Evolutionary conservation across 2,797 vertebrate genomes (phyloP).

Genomic region (Eremophila alpestris): DNA sequence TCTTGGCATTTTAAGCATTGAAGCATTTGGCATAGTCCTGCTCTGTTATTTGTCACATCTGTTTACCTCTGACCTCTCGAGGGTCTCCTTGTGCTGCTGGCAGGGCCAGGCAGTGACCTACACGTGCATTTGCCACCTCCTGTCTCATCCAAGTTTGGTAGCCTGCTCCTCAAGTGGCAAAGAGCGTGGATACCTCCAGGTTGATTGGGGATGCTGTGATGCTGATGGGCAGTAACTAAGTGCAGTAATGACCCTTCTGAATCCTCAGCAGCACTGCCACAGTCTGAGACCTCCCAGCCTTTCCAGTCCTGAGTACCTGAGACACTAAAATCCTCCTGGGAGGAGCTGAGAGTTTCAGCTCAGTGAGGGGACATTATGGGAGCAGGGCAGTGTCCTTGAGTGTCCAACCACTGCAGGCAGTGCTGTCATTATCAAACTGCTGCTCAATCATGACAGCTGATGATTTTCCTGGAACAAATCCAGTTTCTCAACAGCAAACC

Average conservation of each 20-base stretch:
- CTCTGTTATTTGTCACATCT: fast-evolving
- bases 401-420: not conserved
- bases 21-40: not conserved
- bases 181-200: not conserved
- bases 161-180: not conserved
- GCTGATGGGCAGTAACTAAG: fast-evolving
- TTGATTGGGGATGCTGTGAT: not conserved
- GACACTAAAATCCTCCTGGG: not conserved
- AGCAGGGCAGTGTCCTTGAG: not conserved
- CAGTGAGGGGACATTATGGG: not conserved
- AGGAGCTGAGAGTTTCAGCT: not conserved
- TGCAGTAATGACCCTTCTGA: not conserved
- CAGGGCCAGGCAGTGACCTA: not conserved
- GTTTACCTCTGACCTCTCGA: fast-evolving
- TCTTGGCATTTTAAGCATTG: not conserved
- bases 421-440: not conserved
- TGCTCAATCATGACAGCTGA: fast-evolving
- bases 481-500: not conserved
- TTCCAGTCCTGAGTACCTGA: not conserved
- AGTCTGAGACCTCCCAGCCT: not conserved
- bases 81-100: not conserved
- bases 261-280: not conserved
- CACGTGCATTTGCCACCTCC: fast-evolving
- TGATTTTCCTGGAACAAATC: not conserved
- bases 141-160: not conserved